These are phyloP conservation scores for Vanessa tameamea DNA, from an alignment of 1,140 invertebrate genomes.

Conservation along the genomic window DNA sequence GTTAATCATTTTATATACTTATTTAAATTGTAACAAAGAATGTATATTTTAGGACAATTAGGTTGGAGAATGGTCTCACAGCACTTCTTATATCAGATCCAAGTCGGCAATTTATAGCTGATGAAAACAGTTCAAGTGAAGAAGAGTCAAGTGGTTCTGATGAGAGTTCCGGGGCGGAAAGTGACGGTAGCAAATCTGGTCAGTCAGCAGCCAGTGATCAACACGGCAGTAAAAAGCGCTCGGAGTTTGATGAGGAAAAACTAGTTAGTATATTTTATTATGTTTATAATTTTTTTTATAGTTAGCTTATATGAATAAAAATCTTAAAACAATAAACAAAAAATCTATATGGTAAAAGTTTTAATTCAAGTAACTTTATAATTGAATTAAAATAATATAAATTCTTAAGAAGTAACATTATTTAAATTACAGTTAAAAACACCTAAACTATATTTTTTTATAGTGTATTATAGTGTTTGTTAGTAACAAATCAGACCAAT, in stretches of 20 bases:
- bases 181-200: constrained; percentile 57
- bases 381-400: no score
- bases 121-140: constrained; percentile 59
- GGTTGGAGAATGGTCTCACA: constrained; percentile 85
- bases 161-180: constrained; percentile 67
- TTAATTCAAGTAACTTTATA: no score
- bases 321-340: background rate
- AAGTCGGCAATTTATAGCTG: constrained; percentile 43
- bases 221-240: constrained; percentile 59
- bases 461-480: no score
- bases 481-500: no score
- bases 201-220: constrained; percentile 63
- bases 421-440: no score
- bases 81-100: constrained; percentile 85
- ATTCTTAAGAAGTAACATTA: no score
- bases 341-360: no score
- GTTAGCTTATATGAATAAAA: no score
- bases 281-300: background rate
- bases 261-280: constrained; percentile 52
- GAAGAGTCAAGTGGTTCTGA: constrained; percentile 67
- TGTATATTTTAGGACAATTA: constrained; percentile 81
- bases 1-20: background rate
- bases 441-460: no score
- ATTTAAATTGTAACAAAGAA: background rate
- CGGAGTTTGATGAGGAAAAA: constrained; percentile 74